Conservation (phyloP, 2,797 vertebrate genomes). For the Phalanger gymnotis region DNA sequence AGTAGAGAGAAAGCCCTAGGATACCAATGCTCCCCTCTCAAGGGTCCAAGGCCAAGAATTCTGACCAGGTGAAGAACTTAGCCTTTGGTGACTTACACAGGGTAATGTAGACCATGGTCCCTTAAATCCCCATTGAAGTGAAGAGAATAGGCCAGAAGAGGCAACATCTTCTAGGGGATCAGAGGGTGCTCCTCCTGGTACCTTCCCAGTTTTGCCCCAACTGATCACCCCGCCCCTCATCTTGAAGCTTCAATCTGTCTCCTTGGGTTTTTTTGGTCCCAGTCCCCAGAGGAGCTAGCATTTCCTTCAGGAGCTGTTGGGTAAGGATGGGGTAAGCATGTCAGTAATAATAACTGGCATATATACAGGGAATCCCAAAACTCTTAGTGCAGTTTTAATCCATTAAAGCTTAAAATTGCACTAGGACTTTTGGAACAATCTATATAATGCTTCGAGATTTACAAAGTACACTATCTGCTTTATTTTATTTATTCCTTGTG, state of each 20-base stretch:
- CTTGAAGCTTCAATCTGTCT: not conserved
- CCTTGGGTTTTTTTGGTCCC: not conserved
- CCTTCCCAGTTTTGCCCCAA: not conserved
- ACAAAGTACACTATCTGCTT: not conserved
- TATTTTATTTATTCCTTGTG: not conserved
- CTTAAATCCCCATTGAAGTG: not conserved
- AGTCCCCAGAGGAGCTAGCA: not conserved
- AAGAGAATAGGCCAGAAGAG: not conserved
- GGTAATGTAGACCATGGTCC: not conserved
- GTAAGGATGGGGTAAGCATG: not conserved
- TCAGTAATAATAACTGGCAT: not conserved
- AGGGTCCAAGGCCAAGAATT: not conserved
- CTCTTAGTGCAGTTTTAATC: not conserved
- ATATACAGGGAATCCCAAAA: not conserved
- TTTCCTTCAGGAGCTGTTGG: not conserved
- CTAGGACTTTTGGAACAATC: not conserved
- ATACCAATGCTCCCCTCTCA: not conserved
- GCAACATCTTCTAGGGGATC: not conserved
- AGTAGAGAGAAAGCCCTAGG: not conserved
- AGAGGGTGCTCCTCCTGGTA: not conserved
- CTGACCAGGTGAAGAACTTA: not conserved
- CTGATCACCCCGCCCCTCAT: not conserved
- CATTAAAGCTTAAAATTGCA: not conserved
- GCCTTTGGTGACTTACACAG: not conserved
- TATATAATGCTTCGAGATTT: not conserved